These are phyloP conservation scores for Tenthredo notha DNA, from an alignment of 2,888 invertebrate species.

Conservation along the genomic window DNA sequence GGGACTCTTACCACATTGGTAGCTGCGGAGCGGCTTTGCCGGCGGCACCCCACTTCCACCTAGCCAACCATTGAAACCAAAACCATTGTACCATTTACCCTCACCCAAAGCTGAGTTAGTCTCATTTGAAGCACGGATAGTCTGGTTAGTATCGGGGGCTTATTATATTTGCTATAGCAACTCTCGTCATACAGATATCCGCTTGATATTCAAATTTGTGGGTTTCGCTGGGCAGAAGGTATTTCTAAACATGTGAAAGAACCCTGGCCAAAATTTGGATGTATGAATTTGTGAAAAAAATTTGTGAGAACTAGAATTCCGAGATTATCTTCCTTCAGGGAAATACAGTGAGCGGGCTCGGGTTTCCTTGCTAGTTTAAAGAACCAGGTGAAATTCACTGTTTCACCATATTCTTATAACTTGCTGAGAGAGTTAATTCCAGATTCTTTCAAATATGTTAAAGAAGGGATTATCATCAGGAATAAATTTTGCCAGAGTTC, in stretches of 20 bases:
- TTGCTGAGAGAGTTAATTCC: neutral
- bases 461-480: neutral
- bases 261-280: neutral
- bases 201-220: neutral
- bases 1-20: constrained; percentile 79
- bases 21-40: constrained; percentile 83
- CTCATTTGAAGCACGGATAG: constrained; percentile 5
- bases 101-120: constrained; percentile 42
- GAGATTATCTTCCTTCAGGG: neutral
- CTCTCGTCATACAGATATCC: neutral
- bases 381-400: neutral
- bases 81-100: constrained; percentile 63
- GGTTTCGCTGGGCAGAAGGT: neutral
- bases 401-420: neutral
- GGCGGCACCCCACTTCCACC: constrained; percentile 79
- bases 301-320: neutral
- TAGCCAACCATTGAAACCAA: constrained; percentile 73
- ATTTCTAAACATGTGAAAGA: neutral
- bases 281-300: neutral
- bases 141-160: neutral
- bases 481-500: neutral
- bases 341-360: neutral
- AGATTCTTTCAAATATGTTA: neutral
- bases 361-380: neutral
- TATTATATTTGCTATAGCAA: neutral